Percentiles rank a stretch among this genome's conserved stretches.
Conservation (phyloP, 2,888 invertebrate genomes). For the Cryptophagus acutangulus region DNA sequence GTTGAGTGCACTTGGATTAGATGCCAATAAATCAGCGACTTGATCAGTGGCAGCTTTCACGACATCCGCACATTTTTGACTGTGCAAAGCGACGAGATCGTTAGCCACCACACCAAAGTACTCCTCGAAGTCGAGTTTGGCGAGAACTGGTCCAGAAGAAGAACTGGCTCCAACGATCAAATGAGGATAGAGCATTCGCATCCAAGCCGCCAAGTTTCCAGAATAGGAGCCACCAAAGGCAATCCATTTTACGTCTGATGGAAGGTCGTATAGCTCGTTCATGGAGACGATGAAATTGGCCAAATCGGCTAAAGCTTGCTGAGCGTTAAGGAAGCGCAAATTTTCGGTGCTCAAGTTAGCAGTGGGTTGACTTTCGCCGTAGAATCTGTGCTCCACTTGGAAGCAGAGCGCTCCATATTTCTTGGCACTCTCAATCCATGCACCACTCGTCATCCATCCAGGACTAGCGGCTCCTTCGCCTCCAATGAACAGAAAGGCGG, state of each 20-base stretch:
- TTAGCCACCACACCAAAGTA: constrained; percentile 53
- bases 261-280: constrained; percentile 17
- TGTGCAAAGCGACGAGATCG: constrained; percentile 44
- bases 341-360: constrained; percentile 29
- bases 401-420: constrained; percentile 11
- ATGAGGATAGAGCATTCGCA: constrained; percentile 56
- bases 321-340: constrained; percentile 43
- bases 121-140: constrained; percentile 54
- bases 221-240: constrained; percentile 59
- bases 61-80: constrained; percentile 45
- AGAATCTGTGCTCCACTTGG: constrained; percentile 15
- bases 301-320: constrained; percentile 48
- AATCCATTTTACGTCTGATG: constrained; percentile 28
- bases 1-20: constrained; percentile 43
- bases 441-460: constrained; percentile 9
- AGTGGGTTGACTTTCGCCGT: constrained; percentile 15
- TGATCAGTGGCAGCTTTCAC: constrained; percentile 45
- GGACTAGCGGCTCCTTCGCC: constrained; percentile 10
- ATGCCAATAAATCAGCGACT: constrained; percentile 39
- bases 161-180: constrained; percentile 55
- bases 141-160: constrained; percentile 57
- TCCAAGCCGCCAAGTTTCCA: constrained; percentile 59
- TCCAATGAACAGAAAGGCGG: constrained; percentile 12
- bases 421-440: constrained; percentile 10
- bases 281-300: constrained; percentile 42